Conservation (phyloP, 2,797 vertebrate species). For the Garrulus glandarius region DNA sequence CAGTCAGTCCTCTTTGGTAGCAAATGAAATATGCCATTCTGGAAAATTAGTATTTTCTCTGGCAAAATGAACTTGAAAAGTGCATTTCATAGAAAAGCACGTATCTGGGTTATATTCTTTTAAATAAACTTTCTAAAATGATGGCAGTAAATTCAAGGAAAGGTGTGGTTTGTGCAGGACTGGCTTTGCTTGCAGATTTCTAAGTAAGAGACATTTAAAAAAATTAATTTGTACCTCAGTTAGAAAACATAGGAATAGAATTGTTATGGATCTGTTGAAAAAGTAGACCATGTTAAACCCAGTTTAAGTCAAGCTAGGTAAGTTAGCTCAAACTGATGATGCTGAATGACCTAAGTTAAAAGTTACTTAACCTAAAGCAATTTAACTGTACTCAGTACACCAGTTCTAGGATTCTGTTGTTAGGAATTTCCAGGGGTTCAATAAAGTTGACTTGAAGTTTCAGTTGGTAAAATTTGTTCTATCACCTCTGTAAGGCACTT, state of each 20-base stretch:
- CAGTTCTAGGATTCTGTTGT: neutral
- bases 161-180: conserved; percentile 3
- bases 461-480: neutral
- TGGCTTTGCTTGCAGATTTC: neutral
- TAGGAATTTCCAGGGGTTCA: neutral
- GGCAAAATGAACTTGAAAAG: conserved; percentile 43
- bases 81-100: neutral
- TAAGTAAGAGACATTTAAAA: neutral
- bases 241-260: neutral
- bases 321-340: neutral
- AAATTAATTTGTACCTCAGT: neutral
- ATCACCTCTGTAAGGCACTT: neutral
- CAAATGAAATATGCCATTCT: conserved; percentile 58
- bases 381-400: neutral
- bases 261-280: neutral
- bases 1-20: conserved; percentile 50
- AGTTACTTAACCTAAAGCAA: neutral
- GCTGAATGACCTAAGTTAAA: neutral
- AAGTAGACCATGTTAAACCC: neutral
- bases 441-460: neutral
- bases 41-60: conserved; percentile 63
- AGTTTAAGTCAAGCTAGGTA: neutral
- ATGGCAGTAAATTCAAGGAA: conserved; percentile 43
- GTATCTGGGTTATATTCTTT: conserved; percentile 46
- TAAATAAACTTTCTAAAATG: conserved; percentile 46